Base-by-base conservation (phyloP, 2,797 vertebrate species). In the Botia almorhae region DNA sequence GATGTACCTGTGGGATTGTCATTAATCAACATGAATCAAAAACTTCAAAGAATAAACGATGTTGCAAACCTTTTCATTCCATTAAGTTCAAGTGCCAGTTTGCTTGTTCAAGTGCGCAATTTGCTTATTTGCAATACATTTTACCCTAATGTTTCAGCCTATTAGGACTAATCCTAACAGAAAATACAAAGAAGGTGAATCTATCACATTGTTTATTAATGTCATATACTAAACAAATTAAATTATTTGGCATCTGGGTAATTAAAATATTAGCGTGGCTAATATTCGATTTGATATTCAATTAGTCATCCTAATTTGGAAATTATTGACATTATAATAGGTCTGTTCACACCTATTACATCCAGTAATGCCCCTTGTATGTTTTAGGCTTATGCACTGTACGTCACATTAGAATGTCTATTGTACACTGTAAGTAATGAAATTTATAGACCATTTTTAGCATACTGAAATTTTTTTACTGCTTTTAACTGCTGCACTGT, bases 1-100 rank as follows among this genome's bases (percentile, higher is more conserved):
- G 55, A 19, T 36, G 43, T 46, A 29, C 43, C 55, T 16, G 51
- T 70, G 55, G 43, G 78, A 83, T 81, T 79, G 81, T 83, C 81
- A 55, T 81, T 55, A 19, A 63, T 76, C 7, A 71, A 65, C 39
- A 39, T 23, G 2, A 71, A 65, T 82, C 36, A 50, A 64, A 76
- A 17, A 50, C 68, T 78, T 50, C 0, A 58, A 48, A n/a, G 21
- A 69, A 69, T 43, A 48, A 48, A 69, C 46, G n/a, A 69, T 36
- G 26, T 23, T 63, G 46, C 26, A 71, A 63, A 79, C 46, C 12
- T 55, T 64, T 48, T 39, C 5, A 53, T 7, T 16, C 51, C 16
- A 53, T 53, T 53, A 8, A 8, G 48, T 79, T 72, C 7, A 6
- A 53, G 48, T 46, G 69, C 21, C 60, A 7, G n/a, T 11, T 64